phyloP scores from a whole-genome alignment of 2,113 vertebrate genomes.

The Cromileptes altivelis region DNA sequence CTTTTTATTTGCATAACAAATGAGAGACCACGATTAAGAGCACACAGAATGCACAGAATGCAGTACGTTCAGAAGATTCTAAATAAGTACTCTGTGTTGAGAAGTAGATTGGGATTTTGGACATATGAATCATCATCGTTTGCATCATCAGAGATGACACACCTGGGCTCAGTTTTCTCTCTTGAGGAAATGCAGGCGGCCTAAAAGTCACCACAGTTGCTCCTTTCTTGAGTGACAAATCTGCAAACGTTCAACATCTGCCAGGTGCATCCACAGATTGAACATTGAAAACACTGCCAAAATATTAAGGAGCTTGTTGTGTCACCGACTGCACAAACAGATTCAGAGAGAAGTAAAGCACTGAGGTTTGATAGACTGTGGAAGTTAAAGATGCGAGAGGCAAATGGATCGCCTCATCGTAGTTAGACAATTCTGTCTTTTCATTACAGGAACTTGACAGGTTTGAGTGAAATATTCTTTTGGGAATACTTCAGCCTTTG shows the following conservation, averaged over 20 bases:
- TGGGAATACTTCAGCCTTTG: not conserved
- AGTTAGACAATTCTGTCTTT: not conserved
- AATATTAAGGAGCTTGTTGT: not conserved
- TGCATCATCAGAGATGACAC: not conserved
- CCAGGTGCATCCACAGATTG: not conserved
- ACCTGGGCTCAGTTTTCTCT: constrained; percentile 4
- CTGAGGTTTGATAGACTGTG: not conserved
- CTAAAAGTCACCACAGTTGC: not conserved
- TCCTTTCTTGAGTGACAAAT: not conserved
- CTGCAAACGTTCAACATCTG: not conserved
- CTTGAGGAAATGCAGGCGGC: constrained; percentile 7
- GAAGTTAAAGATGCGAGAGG: not conserved
- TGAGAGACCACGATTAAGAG: not conserved
- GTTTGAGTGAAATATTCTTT: not conserved
- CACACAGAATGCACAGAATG: not conserved
- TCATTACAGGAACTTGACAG: not conserved
- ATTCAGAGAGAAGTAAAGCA: not conserved
- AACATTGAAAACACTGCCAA: not conserved
- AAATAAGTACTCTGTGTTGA: not conserved
- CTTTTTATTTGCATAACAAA: not conserved
- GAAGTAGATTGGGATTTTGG: not conserved
- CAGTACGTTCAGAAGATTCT: not conserved
- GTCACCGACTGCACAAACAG: not conserved
- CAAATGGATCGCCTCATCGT: not conserved
- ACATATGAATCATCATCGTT: not conserved